phyloP scores from a whole-genome alignment of 2,113 vertebrate species.

The Solenodon paradoxus region DNA sequence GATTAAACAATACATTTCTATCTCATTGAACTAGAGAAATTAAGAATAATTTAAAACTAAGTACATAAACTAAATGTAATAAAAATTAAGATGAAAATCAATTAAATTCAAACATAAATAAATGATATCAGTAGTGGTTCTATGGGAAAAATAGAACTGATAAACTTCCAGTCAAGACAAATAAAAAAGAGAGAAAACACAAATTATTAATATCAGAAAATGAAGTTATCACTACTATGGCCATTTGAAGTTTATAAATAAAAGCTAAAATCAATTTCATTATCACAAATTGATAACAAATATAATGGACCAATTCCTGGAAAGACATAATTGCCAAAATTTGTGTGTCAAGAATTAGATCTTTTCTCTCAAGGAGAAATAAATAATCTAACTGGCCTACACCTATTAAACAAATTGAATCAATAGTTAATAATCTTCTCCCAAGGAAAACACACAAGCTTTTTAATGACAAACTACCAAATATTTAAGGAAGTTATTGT shows the following conservation, averaged over 20 bases:
- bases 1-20: no score
- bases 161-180: not conserved
- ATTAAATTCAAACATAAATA: not conserved
- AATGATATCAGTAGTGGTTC: no score
- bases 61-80: no score
- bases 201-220: no score
- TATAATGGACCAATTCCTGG: not conserved
- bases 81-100: no score
- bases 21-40: no score
- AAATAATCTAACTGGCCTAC: not conserved
- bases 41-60: no score
- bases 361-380: not conserved
- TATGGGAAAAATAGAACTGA: not conserved
- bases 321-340: no score
- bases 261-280: not conserved
- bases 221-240: not conserved
- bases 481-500: not conserved
- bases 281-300: not conserved
- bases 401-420: no score
- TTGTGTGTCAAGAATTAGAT: not conserved
- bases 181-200: no score
- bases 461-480: no score
- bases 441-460: not conserved
- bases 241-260: not conserved
- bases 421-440: not conserved